Conservation (phyloP, 2,113 vertebrate species). For the Odobenus rosmarus region DNA sequence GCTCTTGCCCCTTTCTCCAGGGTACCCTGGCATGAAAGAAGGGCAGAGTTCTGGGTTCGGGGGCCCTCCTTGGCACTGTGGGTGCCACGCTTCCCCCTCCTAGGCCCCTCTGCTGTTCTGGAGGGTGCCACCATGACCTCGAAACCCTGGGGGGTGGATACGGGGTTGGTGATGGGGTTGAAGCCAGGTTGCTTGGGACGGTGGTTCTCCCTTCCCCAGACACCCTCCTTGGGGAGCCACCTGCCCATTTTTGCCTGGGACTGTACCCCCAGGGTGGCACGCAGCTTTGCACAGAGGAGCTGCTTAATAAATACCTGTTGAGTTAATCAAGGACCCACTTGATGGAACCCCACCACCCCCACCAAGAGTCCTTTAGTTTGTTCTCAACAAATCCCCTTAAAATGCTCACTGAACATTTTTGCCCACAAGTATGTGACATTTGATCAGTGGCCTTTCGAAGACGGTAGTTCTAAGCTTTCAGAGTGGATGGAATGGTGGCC, state of each 20-base stretch:
- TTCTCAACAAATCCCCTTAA: not conserved
- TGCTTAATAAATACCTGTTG: not conserved
- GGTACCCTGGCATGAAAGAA: not conserved
- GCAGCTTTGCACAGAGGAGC: not conserved
- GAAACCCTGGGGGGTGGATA: not conserved
- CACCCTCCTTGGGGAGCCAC: not conserved
- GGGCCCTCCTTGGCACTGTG: not conserved
- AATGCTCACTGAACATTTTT: not conserved
- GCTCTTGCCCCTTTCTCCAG: not conserved
- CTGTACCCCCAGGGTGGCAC: not conserved
- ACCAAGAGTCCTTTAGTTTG: not conserved
- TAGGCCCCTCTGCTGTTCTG: not conserved
- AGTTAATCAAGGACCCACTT: not conserved
- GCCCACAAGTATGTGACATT: rapidly evolving
- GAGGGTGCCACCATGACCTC: too few species aligned
- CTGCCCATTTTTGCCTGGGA: not conserved
- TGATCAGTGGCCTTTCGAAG: not conserved
- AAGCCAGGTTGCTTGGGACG: not conserved
- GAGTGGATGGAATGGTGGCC: not conserved
- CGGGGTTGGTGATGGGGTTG: too few species aligned
- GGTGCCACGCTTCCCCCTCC: not conserved
- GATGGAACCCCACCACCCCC: not conserved
- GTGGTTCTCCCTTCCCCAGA: not conserved
- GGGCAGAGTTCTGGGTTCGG: not conserved
- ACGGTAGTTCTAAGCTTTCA: not conserved